Base-by-base conservation (phyloP, 1,140 invertebrate species). In the Drosophila hydei region DNA sequence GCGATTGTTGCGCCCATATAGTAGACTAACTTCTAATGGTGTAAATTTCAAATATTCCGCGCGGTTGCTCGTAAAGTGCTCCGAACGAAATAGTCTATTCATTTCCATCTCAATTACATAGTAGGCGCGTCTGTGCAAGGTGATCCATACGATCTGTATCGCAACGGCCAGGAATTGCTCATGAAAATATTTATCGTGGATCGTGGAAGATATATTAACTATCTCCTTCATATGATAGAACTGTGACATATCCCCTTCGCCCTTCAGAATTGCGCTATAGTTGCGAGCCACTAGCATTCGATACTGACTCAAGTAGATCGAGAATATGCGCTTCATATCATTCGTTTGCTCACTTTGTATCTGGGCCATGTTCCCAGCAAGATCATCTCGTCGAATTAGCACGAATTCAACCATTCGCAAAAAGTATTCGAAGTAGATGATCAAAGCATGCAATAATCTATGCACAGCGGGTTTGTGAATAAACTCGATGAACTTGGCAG, bases 341-440 rank as follows among this genome's bases (percentile, higher is more conserved):
- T 67, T 84, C 1, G 81, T 85, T 38, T 91, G 89, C 11, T 77
- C 56, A 47, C 83, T 91, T 30, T 90, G 90, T 8, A 91, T 74
- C 33, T 87, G 85, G 0, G 43, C 65, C 48, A 65, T 68, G 2
- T 85, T 63, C 5, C 75, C 77, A 1, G 52, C n/a, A n/a, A 90
- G 61, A 38, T 91, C 90, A 16, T 91, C 87, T 0, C 87, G 68
- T 1, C 90, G 79, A 9, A 91, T 77, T 8, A 91, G 55, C 6
- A 91, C 71, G 36, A 89, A 89, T 43, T 91, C 90, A 4, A 91
- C 83, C 51, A 90, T 38, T 3, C 85, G 79, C 4, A 91, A 33
- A 36, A 79, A 91, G 56, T 91, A 83, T 48, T 91, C 90, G 9
- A 91, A 91, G 69, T 91, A 91, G 5, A 91, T 91, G 48, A 90